Evolutionary conservation across 1,140 invertebrate genomes (phyloP).

Genomic region (Halyomorpha halys): DNA sequence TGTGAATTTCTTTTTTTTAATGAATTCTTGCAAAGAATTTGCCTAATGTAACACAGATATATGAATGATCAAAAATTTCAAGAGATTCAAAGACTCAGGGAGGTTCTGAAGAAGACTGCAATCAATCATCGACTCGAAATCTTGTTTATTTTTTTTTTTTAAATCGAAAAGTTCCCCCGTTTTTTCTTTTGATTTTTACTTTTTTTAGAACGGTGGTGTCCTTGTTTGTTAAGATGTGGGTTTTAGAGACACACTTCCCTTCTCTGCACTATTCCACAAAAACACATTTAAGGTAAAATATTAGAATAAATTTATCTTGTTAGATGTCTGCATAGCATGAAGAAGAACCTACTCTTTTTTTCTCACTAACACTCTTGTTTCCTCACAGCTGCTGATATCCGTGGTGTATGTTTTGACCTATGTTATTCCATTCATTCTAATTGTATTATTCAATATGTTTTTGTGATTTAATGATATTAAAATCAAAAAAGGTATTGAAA

Average conservation of each 20-base stretch:
- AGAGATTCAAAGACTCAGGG: neutral
- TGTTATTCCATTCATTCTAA: too few species aligned
- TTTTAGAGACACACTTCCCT: conserved; percentile 22
- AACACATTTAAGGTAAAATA: conserved; percentile 14
- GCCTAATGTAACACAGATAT: neutral
- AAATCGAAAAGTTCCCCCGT: conserved; percentile 13
- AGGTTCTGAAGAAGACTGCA: neutral
- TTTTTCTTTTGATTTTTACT: conserved; percentile 23
- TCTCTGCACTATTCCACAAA: conserved; percentile 17
- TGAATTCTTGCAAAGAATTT: neutral
- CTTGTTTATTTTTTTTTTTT: conserved; percentile 11
- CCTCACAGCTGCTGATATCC: conserved; percentile 13
- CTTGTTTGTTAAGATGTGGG: conserved; percentile 27
- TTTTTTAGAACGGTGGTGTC: conserved; percentile 26
- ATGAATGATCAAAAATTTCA: too few species aligned
- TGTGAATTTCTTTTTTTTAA: conserved; percentile 3
- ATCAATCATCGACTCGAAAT: neutral
- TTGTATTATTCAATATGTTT: too few species aligned
- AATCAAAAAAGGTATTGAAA: too few species aligned
- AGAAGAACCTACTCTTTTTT: conserved; percentile 1
- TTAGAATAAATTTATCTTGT: conserved; percentile 11
- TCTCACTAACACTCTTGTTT: conserved; percentile 6
- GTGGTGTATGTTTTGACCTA: too few species aligned
- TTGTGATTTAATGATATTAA: too few species aligned
- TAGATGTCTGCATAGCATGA: conserved; percentile 18